Evolutionary conservation across 2,113 vertebrate species (phyloP).

Genomic region (Colinus virginianus): DNA sequence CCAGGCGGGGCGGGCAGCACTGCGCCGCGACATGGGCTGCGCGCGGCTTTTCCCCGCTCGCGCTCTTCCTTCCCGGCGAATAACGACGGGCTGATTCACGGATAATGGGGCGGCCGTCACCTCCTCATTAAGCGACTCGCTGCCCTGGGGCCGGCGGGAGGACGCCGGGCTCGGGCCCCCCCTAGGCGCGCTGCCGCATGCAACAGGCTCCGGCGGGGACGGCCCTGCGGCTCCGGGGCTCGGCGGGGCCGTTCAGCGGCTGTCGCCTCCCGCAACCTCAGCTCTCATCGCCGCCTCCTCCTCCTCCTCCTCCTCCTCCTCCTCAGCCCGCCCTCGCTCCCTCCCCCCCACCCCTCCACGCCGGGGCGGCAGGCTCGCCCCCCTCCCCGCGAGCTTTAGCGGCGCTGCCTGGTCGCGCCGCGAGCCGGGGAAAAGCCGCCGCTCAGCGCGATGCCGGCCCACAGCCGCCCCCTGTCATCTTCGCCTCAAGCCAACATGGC

Average conservation of each 20-base stretch:
- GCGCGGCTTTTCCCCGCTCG: conserved; percentile 40
- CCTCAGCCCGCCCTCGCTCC: not conserved
- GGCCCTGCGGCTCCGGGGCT: conserved; percentile 55
- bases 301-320: not conserved
- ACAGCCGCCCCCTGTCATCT: conserved; percentile 74
- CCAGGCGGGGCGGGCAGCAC: conserved; percentile 75
- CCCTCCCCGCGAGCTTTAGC: not conserved
- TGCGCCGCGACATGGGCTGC: conserved; percentile 75
- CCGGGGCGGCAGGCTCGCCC: not conserved
- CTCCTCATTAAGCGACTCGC: conserved; percentile 65
- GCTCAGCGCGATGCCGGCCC: conserved; percentile 37
- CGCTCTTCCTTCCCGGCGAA: conserved; percentile 63
- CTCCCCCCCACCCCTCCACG: not conserved
- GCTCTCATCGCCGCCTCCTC: conserved; percentile 42
- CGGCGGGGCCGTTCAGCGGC: conserved; percentile 34
- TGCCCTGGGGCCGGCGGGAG: conserved; percentile 20
- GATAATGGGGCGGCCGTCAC: conserved; percentile 72
- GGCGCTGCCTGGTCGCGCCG: not conserved
- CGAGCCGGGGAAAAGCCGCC: not conserved
- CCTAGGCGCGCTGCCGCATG: conserved; percentile 11
- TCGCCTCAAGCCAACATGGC: conserved; percentile 80
- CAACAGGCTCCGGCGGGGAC: not conserved
- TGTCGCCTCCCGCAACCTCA: conserved; percentile 51
- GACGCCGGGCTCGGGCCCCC: not conserved
- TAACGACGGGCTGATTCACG: conserved; percentile 81